phyloP scores from a whole-genome alignment of 2,797 vertebrate species.

The Eleutherodactylus coqui region DNA sequence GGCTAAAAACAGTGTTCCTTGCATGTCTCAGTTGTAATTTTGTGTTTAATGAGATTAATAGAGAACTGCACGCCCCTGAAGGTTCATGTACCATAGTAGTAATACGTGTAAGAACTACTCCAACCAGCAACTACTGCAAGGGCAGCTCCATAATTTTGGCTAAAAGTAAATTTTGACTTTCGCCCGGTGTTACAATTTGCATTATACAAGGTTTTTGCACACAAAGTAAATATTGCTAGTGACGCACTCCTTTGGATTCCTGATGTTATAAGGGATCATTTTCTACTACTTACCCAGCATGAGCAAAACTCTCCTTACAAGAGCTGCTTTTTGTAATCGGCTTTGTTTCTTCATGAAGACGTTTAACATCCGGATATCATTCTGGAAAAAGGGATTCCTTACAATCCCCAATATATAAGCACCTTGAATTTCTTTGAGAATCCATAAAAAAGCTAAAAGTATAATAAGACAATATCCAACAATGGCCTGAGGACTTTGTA shows the following conservation, averaged over 20 bases:
- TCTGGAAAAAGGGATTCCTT: constrained; percentile 93
- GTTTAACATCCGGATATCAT: constrained; percentile 84
- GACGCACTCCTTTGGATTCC: not conserved
- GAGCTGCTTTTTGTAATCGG: constrained; percentile 83
- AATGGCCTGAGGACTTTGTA: constrained; percentile 78
- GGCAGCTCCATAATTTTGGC: no score
- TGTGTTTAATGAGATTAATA: no score
- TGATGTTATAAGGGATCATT: not conserved
- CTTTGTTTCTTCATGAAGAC: constrained; percentile 85
- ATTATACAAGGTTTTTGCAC: no score
- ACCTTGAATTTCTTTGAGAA: constrained; percentile 89
- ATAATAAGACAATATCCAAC: constrained; percentile 85
- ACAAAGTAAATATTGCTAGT: not conserved
- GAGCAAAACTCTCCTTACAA: constrained; percentile 87
- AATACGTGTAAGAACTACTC: no score
- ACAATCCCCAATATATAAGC: constrained; percentile 90
- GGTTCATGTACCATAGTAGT: no score
- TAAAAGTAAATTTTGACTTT: no score
- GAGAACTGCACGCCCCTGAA: no score
- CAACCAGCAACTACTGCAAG: no score
- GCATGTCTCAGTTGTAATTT: no score
- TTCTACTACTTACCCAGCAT: constrained; percentile 83
- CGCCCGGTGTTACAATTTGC: no score
- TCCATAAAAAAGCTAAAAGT: constrained; percentile 82
- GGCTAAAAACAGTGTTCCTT: no score